phyloP scores from a whole-genome alignment of 2,797 vertebrate genomes.

The Darevskia nairensis region DNA sequence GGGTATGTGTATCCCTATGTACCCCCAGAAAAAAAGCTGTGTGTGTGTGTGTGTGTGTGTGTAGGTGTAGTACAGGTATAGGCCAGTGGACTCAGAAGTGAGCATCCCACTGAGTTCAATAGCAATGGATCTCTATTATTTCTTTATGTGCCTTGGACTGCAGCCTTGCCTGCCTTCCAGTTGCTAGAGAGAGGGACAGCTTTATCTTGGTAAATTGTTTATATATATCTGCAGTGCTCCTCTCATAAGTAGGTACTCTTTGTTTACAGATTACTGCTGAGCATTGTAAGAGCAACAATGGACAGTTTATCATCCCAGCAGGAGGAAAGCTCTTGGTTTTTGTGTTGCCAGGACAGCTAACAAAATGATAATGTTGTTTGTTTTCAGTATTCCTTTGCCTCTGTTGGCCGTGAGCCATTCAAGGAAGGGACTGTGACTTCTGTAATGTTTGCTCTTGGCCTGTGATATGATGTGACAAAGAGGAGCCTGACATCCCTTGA shows the following conservation, averaged over 20 bases:
- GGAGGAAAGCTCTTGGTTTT: not conserved
- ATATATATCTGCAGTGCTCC: not conserved
- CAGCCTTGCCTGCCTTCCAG: not conserved
- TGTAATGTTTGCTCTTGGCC: not conserved
- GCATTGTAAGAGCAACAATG: not conserved
- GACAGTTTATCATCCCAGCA: not conserved
- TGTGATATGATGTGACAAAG: not conserved
- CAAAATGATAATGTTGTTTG: not conserved
- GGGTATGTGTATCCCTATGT: no score
- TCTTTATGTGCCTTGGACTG: not conserved
- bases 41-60: no score
- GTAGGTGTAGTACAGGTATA: no score
- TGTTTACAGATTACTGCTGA: not conserved
- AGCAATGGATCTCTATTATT: no score
- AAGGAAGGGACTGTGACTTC: conserved; percentile 15
- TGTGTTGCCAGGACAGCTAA: not conserved
- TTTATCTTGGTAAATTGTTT: not conserved
- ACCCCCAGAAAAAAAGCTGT: no score
- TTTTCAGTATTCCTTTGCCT: not conserved
- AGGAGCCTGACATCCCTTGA: not conserved
- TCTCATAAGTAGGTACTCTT: not conserved
- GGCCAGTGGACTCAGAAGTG: not conserved
- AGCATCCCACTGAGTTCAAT: not conserved
- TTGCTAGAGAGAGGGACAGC: not conserved
- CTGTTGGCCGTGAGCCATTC: not conserved